A percentile compares a stretch with the other conserved stretches of the same genome.
These are phyloP conservation scores for Tachypleus tridentatus DNA, from an alignment of 1,140 invertebrate genomes.

Conservation along the genomic window DNA sequence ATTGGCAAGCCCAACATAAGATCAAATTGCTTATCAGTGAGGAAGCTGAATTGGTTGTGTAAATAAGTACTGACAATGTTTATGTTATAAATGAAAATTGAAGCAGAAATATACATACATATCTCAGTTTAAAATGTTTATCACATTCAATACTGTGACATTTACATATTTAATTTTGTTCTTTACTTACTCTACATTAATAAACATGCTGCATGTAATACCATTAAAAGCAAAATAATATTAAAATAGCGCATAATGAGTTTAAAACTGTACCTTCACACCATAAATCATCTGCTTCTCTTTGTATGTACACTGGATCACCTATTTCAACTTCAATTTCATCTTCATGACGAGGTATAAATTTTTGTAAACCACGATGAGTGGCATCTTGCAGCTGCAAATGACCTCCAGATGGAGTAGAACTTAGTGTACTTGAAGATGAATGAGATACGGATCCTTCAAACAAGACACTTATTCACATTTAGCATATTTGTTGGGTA, in stretches of 20 bases:
- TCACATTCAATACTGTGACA: not conserved
- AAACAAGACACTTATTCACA: too few species aligned
- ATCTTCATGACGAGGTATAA: constrained; percentile 84
- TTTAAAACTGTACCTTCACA: constrained; percentile 56
- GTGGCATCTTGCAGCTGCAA: constrained; percentile 84
- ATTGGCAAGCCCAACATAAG: too few species aligned
- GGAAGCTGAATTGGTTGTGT: too few species aligned
- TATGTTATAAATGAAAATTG: too few species aligned
- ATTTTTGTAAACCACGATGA: constrained; percentile 88
- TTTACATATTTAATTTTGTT: constrained; percentile 30
- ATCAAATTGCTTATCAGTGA: too few species aligned
- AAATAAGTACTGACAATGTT: too few species aligned
- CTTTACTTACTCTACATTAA: constrained; percentile 1
- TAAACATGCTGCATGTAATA: too few species aligned
- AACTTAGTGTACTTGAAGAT: constrained; percentile 8
- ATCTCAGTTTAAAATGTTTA: too few species aligned
- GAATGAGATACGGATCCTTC: not conserved
- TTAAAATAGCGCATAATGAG: not conserved
- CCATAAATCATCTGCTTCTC: constrained; percentile 94
- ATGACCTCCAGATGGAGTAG: not conserved
- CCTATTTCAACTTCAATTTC: constrained; percentile 95
- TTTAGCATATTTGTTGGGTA: not conserved
- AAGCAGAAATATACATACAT: too few species aligned
- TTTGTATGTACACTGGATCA: constrained; percentile 91
- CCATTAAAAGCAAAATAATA: too few species aligned